These are phyloP conservation scores for Tiliqua scincoides DNA, from an alignment of 2,113 vertebrate genomes.

Conservation along the genomic window DNA sequence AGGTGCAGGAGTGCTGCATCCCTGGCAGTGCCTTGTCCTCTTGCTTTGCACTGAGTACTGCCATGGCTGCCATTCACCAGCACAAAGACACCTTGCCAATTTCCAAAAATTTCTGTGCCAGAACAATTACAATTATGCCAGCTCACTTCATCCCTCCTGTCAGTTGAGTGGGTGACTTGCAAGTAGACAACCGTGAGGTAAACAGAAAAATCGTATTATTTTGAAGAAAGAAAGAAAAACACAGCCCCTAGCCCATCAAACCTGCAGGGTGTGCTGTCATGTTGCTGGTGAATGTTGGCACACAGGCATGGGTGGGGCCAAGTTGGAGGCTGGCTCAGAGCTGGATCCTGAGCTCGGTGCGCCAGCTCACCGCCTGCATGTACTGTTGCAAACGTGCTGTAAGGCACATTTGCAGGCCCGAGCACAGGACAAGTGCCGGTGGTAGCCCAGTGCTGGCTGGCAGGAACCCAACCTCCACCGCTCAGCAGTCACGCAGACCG, in stretches of 20 bases:
- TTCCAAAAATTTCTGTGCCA: not conserved
- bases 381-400: too few relatives aligned
- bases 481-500: too few relatives aligned
- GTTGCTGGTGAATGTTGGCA: too few relatives aligned
- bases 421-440: too few relatives aligned
- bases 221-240: not conserved
- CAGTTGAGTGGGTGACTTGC: not conserved
- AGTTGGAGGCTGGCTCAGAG: too few relatives aligned
- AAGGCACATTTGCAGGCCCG: too few relatives aligned
- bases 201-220: not conserved
- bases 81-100: not conserved
- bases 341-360: not conserved
- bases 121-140: not conserved
- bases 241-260: not conserved
- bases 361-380: too few relatives aligned
- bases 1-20: not conserved
- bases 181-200: not conserved
- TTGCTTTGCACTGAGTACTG: not conserved
- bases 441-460: too few relatives aligned
- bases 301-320: too few relatives aligned
- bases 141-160: not conserved
- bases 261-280: not conserved
- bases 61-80: constrained; percentile 35
- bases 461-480: too few relatives aligned
- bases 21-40: not conserved